Base-by-base conservation (phyloP, 2,113 vertebrate species). In the Empidonax traillii region DNA sequence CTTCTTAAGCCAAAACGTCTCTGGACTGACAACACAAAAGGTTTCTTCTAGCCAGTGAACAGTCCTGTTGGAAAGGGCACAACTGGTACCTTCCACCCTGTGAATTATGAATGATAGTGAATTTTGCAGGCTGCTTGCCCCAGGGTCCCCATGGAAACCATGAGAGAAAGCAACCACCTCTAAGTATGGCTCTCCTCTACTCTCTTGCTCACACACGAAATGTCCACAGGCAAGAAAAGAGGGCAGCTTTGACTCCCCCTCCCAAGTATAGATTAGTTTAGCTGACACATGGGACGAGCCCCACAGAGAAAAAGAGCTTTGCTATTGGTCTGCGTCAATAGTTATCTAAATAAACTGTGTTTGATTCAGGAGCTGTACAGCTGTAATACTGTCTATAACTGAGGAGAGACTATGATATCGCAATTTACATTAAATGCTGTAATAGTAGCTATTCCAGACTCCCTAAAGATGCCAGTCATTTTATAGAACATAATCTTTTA, bases 61-160 rank as follows among this genome's bases (percentile, higher is more conserved):
- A 49, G 15, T 25, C 25, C 14, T 14, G 5, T 5, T 23, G 58
- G 58, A 56, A 86, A 76, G 51, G 28, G 58, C 63, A 62, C 9
- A 55, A 47, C 15, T 9, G 14, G 27, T 10, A 43, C 2, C 0
- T 75, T 30, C 44, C 49, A 59, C 0, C 0, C n/a, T 37, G n/a
- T 49, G 62, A 72, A 59, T 41, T 73, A 44, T 4, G 37, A 69
- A 43, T 7, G 25, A 56, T 7, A 10, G 44, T 18, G 28, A 72
- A 82, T 79, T 87, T 78, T 90, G 28, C 44, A 69, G 78, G 24
- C 44, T 61, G 17, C 16, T 81, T 25, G 1, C 65, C 61, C 41
- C 39, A 61, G 18, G 49, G 28, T 72, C 14, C 9, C 49, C 1
- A 0, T 4, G 6, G 41, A 73, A 85, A 56, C 16, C 39, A 2